phyloP scores from a whole-genome alignment of 2,113 vertebrate genomes.

The Grantiella picta region DNA sequence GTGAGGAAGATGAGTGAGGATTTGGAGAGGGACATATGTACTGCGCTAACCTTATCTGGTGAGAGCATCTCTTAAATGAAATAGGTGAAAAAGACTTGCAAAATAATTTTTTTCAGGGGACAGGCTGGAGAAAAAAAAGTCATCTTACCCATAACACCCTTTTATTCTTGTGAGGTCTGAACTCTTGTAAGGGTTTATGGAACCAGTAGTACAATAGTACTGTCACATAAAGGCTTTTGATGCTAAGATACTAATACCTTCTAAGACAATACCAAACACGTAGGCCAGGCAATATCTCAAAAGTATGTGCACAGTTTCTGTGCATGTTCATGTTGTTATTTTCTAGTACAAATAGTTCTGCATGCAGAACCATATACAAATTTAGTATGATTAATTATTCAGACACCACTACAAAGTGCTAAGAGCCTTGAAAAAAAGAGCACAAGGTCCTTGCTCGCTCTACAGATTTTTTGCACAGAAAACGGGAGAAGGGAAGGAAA shows the following conservation, averaged over 20 bases:
- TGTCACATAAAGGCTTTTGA: not conserved
- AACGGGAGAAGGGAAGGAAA: not conserved
- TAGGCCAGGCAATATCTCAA: not conserved
- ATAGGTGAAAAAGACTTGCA: not conserved
- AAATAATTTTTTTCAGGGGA: not conserved
- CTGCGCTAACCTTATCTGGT: not conserved
- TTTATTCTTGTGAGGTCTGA: not conserved
- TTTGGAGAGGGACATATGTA: slow-evolving; percentile 14
- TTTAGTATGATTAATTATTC: slow-evolving; percentile 13
- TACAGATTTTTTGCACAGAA: slow-evolving; percentile 30
- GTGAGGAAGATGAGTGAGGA: not conserved
- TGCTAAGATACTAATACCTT: not conserved
- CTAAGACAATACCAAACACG: not conserved
- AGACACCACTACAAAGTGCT: not conserved
- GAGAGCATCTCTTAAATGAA: slow-evolving; percentile 19
- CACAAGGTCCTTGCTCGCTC: not conserved
- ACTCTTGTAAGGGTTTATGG: not conserved
- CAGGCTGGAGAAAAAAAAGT: not conserved
- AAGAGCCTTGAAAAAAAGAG: not conserved
- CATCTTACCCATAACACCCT: not conserved
- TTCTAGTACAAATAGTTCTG: slow-evolving; percentile 23
- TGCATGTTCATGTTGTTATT: not conserved
- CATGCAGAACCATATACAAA: not conserved
- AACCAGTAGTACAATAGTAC: not conserved
- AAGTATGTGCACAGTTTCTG: not conserved